phyloP scores from a whole-genome alignment of 2,797 vertebrate species.

The Atherinosoma microstoma region DNA sequence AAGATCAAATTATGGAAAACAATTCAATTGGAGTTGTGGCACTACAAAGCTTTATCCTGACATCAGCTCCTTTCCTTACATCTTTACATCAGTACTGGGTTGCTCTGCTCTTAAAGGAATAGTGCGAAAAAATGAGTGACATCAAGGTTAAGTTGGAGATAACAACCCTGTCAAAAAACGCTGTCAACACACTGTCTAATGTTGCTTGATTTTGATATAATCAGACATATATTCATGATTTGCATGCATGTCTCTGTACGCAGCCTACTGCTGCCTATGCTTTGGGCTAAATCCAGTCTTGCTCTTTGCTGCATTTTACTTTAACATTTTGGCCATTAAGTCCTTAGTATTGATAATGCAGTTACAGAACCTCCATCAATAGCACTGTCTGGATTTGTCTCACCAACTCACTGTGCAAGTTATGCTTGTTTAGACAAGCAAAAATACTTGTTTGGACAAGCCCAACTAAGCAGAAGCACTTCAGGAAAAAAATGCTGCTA shows the following conservation, averaged over 20 bases:
- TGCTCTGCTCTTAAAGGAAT: slow-evolving; percentile 27
- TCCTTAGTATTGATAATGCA: not conserved
- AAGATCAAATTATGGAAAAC: slow-evolving; percentile 1
- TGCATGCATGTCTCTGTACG: not conserved
- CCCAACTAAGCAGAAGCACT: not conserved
- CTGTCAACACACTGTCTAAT: not conserved
- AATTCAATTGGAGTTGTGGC: slow-evolving; percentile 14
- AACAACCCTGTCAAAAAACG: not conserved
- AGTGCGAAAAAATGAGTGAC: not conserved
- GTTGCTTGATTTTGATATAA: not conserved
- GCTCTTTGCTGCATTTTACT: not conserved
- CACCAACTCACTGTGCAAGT: not conserved
- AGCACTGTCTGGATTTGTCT: not conserved
- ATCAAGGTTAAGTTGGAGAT: not conserved
- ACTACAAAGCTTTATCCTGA: slow-evolving; percentile 35
- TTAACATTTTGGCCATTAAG: not conserved
- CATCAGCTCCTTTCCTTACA: slow-evolving; percentile 1
- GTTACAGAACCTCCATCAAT: not conserved
- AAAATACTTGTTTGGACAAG: not conserved
- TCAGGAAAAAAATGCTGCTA: not conserved
- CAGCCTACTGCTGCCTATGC: not conserved
- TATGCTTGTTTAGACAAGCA: not conserved
- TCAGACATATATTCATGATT: not conserved
- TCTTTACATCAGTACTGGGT: slow-evolving; percentile 26
- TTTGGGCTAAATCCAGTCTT: not conserved